A percentile compares a stretch with the other conserved stretches of the same genome.
These are phyloP conservation scores for Lithobius niger DNA, from an alignment of 1,140 invertebrate genomes.

Conservation along the genomic window DNA sequence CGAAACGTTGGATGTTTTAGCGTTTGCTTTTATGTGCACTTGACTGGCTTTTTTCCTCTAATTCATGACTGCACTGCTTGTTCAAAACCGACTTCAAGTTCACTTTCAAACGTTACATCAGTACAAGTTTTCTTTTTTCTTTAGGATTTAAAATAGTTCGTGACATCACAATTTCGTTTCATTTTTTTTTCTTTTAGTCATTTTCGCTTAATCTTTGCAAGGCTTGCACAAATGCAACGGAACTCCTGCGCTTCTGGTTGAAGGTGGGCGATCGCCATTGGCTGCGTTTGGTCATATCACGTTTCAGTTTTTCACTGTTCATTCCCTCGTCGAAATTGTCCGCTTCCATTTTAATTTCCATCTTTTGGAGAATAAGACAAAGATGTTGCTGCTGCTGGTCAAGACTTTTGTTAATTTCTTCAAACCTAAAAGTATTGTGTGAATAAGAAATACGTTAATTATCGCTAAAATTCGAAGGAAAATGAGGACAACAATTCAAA, in stretches of 20 bases:
- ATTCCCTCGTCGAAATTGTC: conserved; percentile 59
- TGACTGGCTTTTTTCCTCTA: no score
- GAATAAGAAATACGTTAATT: conserved; percentile 8
- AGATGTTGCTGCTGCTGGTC: conserved; percentile 60
- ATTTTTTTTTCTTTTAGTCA: no score
- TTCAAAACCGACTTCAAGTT: no score
- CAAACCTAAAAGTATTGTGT: conserved; percentile 42
- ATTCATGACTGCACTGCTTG: no score
- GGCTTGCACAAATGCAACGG: not conserved
- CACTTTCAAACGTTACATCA: no score
- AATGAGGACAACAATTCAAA: no score
- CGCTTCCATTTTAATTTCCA: conserved; percentile 76
- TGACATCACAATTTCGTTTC: no score
- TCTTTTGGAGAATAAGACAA: conserved; percentile 66
- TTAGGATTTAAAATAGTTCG: no score
- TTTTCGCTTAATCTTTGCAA: not conserved
- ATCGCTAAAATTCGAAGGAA: no score
- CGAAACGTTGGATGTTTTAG: no score
- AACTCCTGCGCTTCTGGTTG: not conserved
- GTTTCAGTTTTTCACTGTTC: not conserved
- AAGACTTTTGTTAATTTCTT: conserved; percentile 48
- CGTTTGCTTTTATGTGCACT: no score
- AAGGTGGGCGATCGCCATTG: conserved; percentile 6
- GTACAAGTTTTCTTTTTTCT: no score
- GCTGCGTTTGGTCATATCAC: not conserved